Conservation (phyloP, 2,797 vertebrate species). For the Falco naumanni region DNA sequence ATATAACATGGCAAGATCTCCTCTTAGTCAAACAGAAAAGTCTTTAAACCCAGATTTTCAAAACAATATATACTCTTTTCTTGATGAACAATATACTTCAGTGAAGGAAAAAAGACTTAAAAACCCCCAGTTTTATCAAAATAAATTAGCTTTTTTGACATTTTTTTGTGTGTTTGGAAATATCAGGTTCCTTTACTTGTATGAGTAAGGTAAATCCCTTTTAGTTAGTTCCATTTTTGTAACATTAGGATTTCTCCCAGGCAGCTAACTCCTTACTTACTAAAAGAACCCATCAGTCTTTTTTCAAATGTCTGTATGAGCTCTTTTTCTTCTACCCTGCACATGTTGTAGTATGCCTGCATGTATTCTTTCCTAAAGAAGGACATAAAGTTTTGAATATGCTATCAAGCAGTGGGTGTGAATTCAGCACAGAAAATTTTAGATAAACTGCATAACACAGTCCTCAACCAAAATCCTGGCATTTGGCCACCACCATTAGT, state of each 20-base stretch:
- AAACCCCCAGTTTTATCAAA: neutral
- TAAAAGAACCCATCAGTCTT: neutral
- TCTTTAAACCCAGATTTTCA: neutral
- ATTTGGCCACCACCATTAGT: neutral
- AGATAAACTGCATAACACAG: neutral
- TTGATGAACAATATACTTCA: neutral
- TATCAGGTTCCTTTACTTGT: neutral
- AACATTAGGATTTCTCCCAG: neutral
- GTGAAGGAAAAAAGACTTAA: neutral
- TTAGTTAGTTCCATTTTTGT: neutral
- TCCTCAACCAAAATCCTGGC: neutral
- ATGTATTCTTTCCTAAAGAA: neutral
- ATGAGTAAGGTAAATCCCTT: neutral
- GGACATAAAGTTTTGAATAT: neutral
- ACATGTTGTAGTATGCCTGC: neutral
- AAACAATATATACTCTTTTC: neutral
- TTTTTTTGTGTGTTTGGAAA: neutral
- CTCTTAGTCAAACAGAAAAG: neutral
- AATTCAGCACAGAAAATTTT: neutral
- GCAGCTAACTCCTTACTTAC: neutral
- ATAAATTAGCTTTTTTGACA: neutral
- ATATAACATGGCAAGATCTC: neutral
- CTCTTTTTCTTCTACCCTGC: neutral
- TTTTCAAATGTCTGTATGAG: neutral
- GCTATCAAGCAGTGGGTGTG: neutral